phyloP scores from a whole-genome alignment of 2,888 invertebrate genomes.

The Ornithoptera alexandrae region DNA sequence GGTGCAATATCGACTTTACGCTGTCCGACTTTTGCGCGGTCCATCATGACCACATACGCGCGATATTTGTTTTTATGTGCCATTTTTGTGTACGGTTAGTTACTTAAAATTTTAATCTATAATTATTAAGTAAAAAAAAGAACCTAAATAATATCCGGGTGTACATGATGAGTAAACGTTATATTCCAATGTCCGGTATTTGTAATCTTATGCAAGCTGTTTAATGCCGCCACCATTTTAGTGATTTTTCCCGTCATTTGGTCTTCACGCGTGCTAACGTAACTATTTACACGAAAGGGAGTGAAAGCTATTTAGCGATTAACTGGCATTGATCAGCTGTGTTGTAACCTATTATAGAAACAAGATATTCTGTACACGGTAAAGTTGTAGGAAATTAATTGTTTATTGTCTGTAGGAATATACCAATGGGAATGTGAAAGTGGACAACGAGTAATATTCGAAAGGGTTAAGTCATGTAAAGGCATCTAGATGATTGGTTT shows the following conservation, averaged over 20 bases:
- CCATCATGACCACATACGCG: constrained; percentile 60
- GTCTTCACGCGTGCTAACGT: constrained; percentile 47
- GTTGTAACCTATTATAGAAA: constrained; percentile 3
- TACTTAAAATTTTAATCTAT: constrained; percentile 32
- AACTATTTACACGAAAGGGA: constrained; percentile 60
- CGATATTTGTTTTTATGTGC: constrained; percentile 67
- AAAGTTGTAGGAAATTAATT: constrained; percentile 11
- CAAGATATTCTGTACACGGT: not conserved
- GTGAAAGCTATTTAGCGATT: constrained; percentile 58
- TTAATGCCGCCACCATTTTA: constrained; percentile 37
- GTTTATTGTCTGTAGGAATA: constrained; percentile 17
- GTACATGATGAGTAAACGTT: constrained; percentile 31
- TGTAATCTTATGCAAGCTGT: constrained; percentile 69
- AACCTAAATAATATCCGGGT: not conserved
- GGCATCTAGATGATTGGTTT: constrained; percentile 48
- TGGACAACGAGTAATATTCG: constrained; percentile 22
- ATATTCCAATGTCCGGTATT: constrained; percentile 40
- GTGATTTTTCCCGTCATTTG: constrained; percentile 46
- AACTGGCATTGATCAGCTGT: constrained; percentile 32
- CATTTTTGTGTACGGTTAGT: constrained; percentile 71
- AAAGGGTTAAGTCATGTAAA: constrained; percentile 23
- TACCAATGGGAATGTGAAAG: constrained; percentile 33
- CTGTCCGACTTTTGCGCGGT: constrained; percentile 49
- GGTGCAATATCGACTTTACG: constrained; percentile 63
- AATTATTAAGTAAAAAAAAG: constrained; percentile 27